phyloP scores from a whole-genome alignment of 2,797 vertebrate genomes.

The Catharus ustulatus region DNA sequence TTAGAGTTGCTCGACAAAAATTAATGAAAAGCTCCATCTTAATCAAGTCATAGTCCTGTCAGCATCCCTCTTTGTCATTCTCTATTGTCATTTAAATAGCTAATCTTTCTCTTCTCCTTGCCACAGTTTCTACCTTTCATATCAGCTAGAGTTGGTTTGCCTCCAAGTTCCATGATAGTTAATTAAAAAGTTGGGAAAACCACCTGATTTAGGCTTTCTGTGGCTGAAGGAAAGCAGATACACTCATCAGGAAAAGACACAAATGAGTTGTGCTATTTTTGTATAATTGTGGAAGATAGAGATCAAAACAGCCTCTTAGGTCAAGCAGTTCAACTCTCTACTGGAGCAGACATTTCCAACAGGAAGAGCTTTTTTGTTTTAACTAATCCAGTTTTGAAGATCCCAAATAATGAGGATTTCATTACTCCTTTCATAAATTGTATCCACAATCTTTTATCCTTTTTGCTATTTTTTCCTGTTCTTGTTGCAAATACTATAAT shows the following conservation, averaged over 20 bases:
- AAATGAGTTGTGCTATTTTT: constrained; percentile 11
- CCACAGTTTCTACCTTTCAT: constrained; percentile 14
- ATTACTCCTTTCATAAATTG: not conserved
- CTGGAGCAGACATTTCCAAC: not conserved
- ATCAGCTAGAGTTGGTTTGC: not conserved
- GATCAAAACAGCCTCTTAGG: not conserved
- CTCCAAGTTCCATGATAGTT: constrained; percentile 3
- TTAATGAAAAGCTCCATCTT: constrained; percentile 77
- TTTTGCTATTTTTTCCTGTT: not conserved
- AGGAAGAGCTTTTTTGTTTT: not conserved
- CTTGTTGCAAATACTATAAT: not conserved
- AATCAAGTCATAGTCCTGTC: constrained; percentile 70
- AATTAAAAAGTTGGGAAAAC: constrained; percentile 13
- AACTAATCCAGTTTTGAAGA: not conserved
- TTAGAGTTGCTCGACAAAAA: constrained; percentile 51
- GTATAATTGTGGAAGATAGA: not conserved
- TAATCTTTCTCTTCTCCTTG: constrained; percentile 51
- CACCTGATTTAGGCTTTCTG: constrained; percentile 21
- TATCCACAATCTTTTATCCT: not conserved
- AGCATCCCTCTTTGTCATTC: constrained; percentile 69
- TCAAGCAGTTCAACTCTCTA: not conserved
- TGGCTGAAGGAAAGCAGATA: constrained; percentile 37
- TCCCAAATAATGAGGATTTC: not conserved
- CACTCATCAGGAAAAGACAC: not conserved
- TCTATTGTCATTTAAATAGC: constrained; percentile 69